These are phyloP conservation scores for Hydrocynus forskahlii DNA, from an alignment of 2,797 vertebrate species.

Conservation along the genomic window DNA sequence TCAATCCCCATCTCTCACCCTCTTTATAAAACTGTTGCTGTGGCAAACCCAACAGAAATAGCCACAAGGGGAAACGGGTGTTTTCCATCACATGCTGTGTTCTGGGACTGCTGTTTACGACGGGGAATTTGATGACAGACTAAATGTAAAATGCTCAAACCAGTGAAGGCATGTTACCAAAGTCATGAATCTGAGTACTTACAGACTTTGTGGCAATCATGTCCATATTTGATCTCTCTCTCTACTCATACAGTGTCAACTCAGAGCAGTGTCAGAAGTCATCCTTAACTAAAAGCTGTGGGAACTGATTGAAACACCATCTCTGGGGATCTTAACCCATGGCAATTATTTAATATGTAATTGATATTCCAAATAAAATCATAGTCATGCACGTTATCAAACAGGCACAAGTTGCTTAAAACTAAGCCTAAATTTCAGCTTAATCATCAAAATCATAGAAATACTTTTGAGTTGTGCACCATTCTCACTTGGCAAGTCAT, in stretches of 20 bases:
- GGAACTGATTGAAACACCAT: neutral
- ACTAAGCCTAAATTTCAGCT: neutral
- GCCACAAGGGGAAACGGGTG: neutral
- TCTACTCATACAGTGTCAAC: neutral
- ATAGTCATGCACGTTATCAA: constrained; percentile 5
- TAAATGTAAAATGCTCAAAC: neutral
- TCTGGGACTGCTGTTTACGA: neutral
- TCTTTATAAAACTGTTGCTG: neutral
- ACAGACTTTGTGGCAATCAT: neutral
- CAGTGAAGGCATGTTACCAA: neutral
- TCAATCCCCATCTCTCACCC: neutral
- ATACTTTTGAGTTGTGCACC: neutral
- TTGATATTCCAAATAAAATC: constrained; percentile 24
- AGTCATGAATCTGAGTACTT: neutral
- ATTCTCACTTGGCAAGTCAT: constrained; percentile 7
- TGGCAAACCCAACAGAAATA: neutral
- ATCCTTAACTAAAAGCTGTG: neutral
- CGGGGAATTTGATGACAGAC: neutral
- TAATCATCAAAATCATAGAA: neutral
- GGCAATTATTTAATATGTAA: neutral
- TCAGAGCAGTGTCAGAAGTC: neutral
- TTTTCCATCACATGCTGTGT: no score
- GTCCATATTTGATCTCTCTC: neutral
- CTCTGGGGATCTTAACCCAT: neutral
- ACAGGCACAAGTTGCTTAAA: constrained; percentile 17